Conservation (phyloP, 2,113 vertebrate genomes). For the Machaerirhynchus nigripectus region DNA sequence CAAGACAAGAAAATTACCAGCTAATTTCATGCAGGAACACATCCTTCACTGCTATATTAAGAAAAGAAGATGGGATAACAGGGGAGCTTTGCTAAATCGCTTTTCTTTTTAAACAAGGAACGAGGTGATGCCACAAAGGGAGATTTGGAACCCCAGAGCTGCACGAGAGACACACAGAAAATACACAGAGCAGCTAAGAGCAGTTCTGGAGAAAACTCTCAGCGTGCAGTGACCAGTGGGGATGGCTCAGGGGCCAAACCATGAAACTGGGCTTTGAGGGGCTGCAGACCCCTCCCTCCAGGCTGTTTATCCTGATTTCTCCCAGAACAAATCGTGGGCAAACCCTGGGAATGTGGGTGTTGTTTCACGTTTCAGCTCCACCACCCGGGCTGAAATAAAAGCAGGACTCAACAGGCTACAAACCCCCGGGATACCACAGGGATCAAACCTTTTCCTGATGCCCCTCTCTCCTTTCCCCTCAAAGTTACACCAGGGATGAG, state of each 20-base stretch:
- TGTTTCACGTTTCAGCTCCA: not conserved
- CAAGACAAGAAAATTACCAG: constrained; percentile 6
- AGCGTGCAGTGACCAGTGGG: not conserved
- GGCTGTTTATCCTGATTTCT: not conserved
- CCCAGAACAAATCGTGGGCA: not conserved
- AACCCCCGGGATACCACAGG: not conserved
- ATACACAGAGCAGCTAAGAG: not conserved
- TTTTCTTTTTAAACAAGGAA: not conserved
- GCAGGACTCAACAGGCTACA: not conserved
- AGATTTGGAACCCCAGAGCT: not conserved
- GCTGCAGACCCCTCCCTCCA: not conserved
- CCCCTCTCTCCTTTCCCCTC: not conserved
- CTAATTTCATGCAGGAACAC: constrained; percentile 14
- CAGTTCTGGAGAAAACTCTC: not conserved
- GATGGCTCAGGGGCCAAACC: not conserved
- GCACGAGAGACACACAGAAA: not conserved
- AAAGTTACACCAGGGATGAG: not conserved
- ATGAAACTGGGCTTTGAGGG: not conserved
- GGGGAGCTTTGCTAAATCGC: not conserved
- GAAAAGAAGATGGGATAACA: not conserved
- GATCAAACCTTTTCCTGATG: not conserved
- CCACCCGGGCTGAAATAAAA: not conserved
- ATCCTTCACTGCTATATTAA: not conserved
- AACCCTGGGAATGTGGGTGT: not conserved
- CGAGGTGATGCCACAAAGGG: not conserved